Percentiles rank a stretch among this genome's conserved stretches.
Conservation (phyloP, 2,888 invertebrate species). For the Cyrtodaria siliqua region DNA sequence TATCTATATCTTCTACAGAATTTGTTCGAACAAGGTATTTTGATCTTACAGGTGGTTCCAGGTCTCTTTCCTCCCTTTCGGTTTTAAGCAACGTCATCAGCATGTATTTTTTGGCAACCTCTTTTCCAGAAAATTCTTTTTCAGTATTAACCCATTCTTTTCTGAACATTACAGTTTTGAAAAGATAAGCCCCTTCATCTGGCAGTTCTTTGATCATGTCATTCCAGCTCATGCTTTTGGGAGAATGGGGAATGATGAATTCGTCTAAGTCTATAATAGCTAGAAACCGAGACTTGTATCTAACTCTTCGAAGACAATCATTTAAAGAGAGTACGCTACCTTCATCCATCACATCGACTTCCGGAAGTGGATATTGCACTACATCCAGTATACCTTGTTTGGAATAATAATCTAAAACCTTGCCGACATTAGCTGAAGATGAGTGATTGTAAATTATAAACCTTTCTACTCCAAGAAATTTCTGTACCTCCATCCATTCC, state of each 20-base stretch:
- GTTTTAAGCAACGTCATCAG: slow-evolving; percentile 64
- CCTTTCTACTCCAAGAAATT: slow-evolving; percentile 77
- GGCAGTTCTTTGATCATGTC: too few species aligned
- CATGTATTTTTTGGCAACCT: slow-evolving; percentile 57
- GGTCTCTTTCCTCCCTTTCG: slow-evolving; percentile 58
- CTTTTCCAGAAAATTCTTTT: too few species aligned
- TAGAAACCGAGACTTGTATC: slow-evolving; percentile 68
- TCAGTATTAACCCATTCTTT: slow-evolving; percentile 64
- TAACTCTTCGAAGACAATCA: slow-evolving; percentile 81
- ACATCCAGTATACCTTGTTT: slow-evolving; percentile 68
- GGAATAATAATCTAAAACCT: slow-evolving; percentile 71
- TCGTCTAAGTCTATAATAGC: slow-evolving; percentile 83
- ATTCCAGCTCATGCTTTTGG: neutral
- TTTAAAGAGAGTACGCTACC: slow-evolving; percentile 82
- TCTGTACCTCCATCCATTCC: slow-evolving; percentile 81
- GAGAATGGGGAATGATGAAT: slow-evolving; percentile 77
- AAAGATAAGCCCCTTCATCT: slow-evolving; percentile 37
- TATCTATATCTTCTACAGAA: too few species aligned
- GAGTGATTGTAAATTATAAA: slow-evolving; percentile 79
- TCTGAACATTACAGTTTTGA: slow-evolving; percentile 69
- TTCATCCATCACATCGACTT: slow-evolving; percentile 56
- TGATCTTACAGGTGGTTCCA: slow-evolving; percentile 56
- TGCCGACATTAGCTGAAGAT: slow-evolving; percentile 66
- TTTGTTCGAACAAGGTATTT: slow-evolving; percentile 10
- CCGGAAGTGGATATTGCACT: slow-evolving; percentile 78